Conservation (phyloP, 1,140 invertebrate genomes). For the Lethrus apterus region DNA sequence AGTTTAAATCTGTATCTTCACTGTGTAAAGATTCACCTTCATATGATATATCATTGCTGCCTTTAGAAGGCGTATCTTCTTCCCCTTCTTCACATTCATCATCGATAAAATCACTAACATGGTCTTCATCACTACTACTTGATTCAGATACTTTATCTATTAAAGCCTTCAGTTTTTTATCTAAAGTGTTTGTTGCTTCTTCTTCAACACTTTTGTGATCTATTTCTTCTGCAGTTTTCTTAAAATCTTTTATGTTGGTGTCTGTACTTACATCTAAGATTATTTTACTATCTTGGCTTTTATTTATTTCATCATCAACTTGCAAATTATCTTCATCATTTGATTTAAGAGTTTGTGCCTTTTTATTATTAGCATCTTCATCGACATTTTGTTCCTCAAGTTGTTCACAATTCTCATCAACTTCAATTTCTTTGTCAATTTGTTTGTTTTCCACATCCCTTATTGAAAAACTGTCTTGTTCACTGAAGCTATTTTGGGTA, state of each 20-base stretch:
- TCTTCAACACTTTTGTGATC: background rate
- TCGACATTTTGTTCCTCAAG: background rate
- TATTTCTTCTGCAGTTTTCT: background rate
- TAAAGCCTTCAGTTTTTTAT: conserved; percentile 3
- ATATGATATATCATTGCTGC: conserved; percentile 33
- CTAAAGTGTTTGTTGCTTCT: too few relatives aligned
- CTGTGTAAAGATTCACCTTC: conserved; percentile 31
- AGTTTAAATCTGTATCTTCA: conserved; percentile 21
- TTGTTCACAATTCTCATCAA: background rate
- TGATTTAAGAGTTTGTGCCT: conserved; percentile 1
- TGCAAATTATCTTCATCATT: background rate
- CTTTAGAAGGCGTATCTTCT: conserved; percentile 33
- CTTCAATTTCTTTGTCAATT: background rate
- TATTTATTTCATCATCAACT: conserved; percentile 8
- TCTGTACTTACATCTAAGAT: background rate
- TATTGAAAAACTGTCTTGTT: conserved; percentile 4
- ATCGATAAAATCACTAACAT: conserved; percentile 17
- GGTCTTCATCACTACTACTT: conserved; percentile 15
- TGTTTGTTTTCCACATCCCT: conserved; percentile 2
- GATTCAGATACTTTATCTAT: conserved; percentile 7
- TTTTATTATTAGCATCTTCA: background rate
- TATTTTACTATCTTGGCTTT: background rate
- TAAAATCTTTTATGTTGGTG: background rate
- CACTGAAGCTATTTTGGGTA: background rate
- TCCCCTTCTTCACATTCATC: conserved; percentile 29